phyloP scores from a whole-genome alignment of 1,140 invertebrate species.

The Monochamus saltuarius region DNA sequence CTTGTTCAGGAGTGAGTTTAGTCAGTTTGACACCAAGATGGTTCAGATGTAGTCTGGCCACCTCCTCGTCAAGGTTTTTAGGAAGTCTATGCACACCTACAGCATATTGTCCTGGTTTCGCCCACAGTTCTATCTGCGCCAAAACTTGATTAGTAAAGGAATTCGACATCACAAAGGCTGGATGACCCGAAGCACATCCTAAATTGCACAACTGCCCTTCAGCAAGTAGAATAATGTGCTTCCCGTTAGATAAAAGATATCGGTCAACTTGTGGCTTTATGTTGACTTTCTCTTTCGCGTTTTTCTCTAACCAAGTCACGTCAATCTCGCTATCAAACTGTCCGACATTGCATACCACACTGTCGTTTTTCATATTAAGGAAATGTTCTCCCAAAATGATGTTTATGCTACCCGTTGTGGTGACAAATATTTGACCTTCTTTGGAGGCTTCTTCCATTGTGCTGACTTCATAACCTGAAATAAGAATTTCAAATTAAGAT shows the following conservation, averaged over 20 bases:
- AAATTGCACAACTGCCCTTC: slow-evolving; percentile 97
- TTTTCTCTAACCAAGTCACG: slow-evolving; percentile 94
- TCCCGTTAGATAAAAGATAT: slow-evolving; percentile 86
- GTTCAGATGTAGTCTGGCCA: slow-evolving; percentile 92
- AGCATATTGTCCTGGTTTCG: slow-evolving; percentile 78
- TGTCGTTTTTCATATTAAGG: slow-evolving; percentile 90
- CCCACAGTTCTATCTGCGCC: slow-evolving; percentile 99
- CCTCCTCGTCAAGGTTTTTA: slow-evolving; percentile 98
- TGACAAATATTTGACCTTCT: slow-evolving; percentile 95
- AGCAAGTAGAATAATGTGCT: slow-evolving; percentile 92
- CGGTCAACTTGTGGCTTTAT: slow-evolving; percentile 98
- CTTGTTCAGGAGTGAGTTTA: slow-evolving; percentile 83
- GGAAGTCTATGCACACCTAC: slow-evolving; percentile 92
- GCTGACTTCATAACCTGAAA: slow-evolving; percentile 80
- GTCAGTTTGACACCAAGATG: slow-evolving; percentile 97
- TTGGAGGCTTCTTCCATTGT: slow-evolving; percentile 96
- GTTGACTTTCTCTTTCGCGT: slow-evolving; percentile 85
- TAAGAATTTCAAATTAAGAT: neutral
- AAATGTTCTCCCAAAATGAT: slow-evolving; percentile 92
- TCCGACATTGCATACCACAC: slow-evolving; percentile 99
- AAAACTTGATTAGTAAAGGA: slow-evolving; percentile 99
- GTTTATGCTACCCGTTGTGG: slow-evolving; percentile 95
- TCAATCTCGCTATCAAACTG: slow-evolving; percentile 99
- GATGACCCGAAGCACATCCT: slow-evolving; percentile 98
- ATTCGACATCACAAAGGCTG: slow-evolving; percentile 99